A percentile compares a stretch with the other conserved stretches of the same genome.
phyloP scores from a whole-genome alignment of 2,113 vertebrate genomes.

The Semicossyphus pulcher region DNA sequence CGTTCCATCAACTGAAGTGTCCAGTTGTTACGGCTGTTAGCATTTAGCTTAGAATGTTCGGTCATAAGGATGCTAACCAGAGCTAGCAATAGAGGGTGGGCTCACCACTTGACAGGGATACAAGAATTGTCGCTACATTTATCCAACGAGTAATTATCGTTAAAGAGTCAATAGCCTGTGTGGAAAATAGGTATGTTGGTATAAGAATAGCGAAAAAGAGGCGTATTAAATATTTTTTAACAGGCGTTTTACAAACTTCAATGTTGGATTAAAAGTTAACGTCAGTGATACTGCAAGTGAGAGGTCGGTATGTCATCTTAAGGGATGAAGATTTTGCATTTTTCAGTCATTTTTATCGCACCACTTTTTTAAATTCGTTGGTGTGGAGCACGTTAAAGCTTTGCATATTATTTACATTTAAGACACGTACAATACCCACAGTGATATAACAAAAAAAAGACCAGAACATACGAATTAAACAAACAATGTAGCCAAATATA shows the following conservation, averaged over 20 bases:
- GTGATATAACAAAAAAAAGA: neutral
- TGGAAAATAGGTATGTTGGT: neutral
- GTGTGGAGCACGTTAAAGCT: no score
- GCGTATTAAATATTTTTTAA: neutral
- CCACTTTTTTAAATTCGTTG: no score
- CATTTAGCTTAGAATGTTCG: neutral
- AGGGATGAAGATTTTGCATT: no score
- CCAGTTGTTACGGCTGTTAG: neutral
- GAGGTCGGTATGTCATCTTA: neutral
- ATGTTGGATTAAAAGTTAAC: neutral
- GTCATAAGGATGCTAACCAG: neutral
- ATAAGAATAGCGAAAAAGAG: neutral
- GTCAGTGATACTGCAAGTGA: neutral
- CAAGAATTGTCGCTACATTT: neutral
- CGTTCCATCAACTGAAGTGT: neutral
- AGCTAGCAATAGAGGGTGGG: conserved; percentile 8
- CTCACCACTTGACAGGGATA: conserved; percentile 26
- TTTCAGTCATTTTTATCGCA: no score
- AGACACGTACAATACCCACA: neutral
- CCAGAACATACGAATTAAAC: neutral
- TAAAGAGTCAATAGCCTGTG: neutral
- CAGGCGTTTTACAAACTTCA: neutral
- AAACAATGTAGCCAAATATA: neutral
- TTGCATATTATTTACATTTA: no score
- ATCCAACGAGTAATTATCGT: neutral